These are phyloP conservation scores for Uromys caudimaculatus DNA, from an alignment of 2,797 vertebrate species.

Conservation along the genomic window DNA sequence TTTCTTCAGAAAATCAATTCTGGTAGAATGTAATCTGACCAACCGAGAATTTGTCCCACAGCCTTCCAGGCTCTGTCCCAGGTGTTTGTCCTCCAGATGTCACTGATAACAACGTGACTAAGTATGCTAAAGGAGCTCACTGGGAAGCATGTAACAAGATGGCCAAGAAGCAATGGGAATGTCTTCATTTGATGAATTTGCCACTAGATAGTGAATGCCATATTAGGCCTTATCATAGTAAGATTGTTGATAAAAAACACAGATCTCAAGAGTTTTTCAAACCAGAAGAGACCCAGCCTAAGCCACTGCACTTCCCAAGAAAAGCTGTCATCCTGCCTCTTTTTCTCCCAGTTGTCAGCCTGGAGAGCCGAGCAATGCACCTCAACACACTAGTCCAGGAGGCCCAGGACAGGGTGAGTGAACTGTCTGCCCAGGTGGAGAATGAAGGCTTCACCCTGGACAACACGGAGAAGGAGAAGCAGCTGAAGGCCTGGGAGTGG, in stretches of 20 bases:
- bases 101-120: background rate
- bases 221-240: background rate
- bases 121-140: background rate
- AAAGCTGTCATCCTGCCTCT: conserved; percentile 45
- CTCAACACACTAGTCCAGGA: conserved; percentile 92
- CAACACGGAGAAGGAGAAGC: conserved; percentile 93
- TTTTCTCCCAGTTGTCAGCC: conserved; percentile 89
- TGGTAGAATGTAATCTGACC: background rate
- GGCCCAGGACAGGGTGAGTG: conserved; percentile 92
- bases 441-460: conserved; percentile 91
- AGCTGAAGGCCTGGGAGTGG: conserved; percentile 95
- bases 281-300: background rate
- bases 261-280: background rate
- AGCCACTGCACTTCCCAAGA: background rate
- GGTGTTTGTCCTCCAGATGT: conserved; percentile 22
- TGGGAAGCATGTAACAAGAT: background rate
- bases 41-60: background rate
- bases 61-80: background rate
- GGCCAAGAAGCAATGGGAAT: background rate
- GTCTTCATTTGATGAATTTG: conserved; percentile 18
- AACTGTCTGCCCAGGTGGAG: conserved; percentile 91
- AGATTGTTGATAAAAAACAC: background rate
- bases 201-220: background rate
- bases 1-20: background rate
- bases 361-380: conserved; percentile 92